Evolutionary conservation across 2,797 vertebrate species (phyloP).

Genomic region (Prionace glauca): DNA sequence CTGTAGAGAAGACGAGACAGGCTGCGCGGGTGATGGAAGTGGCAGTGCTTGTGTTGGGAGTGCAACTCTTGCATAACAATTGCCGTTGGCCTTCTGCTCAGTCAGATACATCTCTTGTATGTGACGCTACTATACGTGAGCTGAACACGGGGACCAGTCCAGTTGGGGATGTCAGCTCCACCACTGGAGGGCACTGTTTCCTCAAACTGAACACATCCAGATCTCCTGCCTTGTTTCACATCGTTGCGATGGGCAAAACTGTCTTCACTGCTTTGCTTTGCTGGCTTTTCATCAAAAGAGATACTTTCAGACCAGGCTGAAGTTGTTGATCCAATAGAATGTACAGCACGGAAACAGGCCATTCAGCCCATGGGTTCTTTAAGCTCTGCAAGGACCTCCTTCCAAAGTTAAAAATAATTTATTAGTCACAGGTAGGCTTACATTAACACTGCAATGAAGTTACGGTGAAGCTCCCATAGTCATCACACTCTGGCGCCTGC

Average conservation of each 20-base stretch:
- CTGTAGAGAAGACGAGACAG: not conserved
- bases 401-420: too few species aligned
- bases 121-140: not conserved
- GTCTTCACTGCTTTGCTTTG: not conserved
- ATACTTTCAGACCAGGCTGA: not conserved
- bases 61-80: not conserved
- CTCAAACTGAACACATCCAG: not conserved
- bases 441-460: too few species aligned
- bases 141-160: not conserved
- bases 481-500: too few species aligned
- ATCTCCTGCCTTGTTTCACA: not conserved
- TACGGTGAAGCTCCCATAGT: too few species aligned
- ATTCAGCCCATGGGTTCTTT: not conserved
- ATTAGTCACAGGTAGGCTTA: too few species aligned
- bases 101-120: not conserved
- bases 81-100: not conserved
- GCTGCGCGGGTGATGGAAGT: not conserved
- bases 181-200: slow-evolving; percentile 15
- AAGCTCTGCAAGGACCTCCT: too few species aligned
- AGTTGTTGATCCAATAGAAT: not conserved
- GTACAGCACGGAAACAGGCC: not conserved
- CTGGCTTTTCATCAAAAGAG: not conserved
- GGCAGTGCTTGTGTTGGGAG: not conserved
- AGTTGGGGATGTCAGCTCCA: too few species aligned
- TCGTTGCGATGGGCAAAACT: not conserved